Conservation (phyloP, 2,888 invertebrate species). For the Nineta flava region DNA sequence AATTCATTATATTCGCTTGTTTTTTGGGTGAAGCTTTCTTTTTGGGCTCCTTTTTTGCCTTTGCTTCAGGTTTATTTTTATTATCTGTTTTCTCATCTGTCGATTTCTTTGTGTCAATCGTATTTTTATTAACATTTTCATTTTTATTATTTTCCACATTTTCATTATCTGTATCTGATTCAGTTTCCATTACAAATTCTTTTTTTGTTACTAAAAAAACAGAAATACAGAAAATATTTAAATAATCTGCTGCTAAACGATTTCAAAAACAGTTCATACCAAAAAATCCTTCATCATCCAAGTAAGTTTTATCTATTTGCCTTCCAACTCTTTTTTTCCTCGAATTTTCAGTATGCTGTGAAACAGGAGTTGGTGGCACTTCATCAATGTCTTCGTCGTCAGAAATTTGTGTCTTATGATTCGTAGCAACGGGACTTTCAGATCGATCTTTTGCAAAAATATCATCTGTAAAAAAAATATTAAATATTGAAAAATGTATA, state of each 20-base stretch:
- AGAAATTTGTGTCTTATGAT: neutral
- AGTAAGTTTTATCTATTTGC: neutral
- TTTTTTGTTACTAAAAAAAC: neutral
- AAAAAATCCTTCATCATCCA: neutral
- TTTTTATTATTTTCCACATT: neutral
- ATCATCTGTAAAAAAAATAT: neutral
- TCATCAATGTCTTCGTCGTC: neutral
- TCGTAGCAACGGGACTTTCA: neutral
- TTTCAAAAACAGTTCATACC: neutral
- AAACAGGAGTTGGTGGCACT: neutral
- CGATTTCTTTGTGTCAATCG: neutral
- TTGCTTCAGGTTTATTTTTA: neutral
- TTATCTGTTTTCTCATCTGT: neutral
- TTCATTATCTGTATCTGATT: neutral
- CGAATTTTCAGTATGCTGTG: neutral
- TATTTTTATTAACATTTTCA: neutral
- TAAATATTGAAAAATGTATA: neutral
- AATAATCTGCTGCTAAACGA: neutral
- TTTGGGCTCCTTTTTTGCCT: neutral
- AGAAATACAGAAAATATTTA: too few relatives aligned
- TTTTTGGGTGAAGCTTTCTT: neutral
- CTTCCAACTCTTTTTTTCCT: neutral
- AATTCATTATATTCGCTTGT: neutral
- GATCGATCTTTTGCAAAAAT: neutral
- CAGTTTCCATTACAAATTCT: neutral